Evolutionary conservation across 2,113 vertebrate species (phyloP).

Genomic region (Gulo gulo): DNA sequence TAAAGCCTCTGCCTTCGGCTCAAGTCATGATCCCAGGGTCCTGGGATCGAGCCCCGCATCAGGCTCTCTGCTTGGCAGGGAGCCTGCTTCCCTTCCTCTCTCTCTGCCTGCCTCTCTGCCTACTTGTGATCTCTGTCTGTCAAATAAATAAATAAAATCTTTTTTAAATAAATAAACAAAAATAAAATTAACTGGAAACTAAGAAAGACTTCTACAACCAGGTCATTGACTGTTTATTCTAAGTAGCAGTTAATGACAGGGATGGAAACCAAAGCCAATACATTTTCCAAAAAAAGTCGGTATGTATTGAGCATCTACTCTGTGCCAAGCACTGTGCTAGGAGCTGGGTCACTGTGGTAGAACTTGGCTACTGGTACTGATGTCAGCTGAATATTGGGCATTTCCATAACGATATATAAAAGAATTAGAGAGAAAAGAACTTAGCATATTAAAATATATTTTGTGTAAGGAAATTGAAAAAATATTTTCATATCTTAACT

Average conservation of each 20-base stretch:
- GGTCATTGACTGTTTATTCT: background rate
- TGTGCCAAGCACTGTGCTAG: background rate
- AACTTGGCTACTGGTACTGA: background rate
- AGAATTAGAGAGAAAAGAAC: background rate
- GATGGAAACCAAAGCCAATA: background rate
- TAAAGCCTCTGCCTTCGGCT: too few relatives aligned
- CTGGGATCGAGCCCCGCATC: too few relatives aligned
- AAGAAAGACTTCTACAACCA: background rate
- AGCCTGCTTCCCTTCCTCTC: too few relatives aligned
- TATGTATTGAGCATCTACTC: background rate
- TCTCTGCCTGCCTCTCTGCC: too few relatives aligned
- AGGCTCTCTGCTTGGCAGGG: too few relatives aligned
- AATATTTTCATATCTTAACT: background rate
- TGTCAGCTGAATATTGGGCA: background rate
- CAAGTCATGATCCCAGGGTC: too few relatives aligned
- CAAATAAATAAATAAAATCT: too few relatives aligned
- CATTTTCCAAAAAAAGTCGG: background rate
- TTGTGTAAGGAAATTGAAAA: background rate
- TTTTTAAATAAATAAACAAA: background rate
- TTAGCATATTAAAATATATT: background rate
- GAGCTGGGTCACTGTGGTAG: background rate
- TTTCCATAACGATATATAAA: background rate
- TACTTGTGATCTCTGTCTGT: too few relatives aligned
- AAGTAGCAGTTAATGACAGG: background rate
- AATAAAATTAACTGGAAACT: background rate